Base-by-base conservation (phyloP, 2,797 vertebrate species). In the Onychomys arenicola region DNA sequence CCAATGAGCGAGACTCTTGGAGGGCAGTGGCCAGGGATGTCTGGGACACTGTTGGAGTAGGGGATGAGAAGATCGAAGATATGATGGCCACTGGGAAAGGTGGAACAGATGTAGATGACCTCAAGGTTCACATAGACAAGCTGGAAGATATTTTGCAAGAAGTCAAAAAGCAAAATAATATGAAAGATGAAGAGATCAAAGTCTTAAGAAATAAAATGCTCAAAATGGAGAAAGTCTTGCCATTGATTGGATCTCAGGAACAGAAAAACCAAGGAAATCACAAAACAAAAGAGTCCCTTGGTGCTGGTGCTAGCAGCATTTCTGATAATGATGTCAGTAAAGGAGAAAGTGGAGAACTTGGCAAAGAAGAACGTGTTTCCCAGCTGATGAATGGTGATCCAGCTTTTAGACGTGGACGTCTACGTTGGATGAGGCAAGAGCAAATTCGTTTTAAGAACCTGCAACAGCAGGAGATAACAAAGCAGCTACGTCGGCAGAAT, bases 211-310 rank as follows among this genome's bases (percentile, higher is more conserved):
- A 99, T 98, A 99, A 99, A 98, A 99, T 99, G 99, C 98, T 99
- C 46, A 99, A 99, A 98, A 99, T 99, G 99, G 99, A 99, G 97
- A 99, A 99, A 97, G 99, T 99, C 57, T 98, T 99, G 83, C 99
- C 99, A 0, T 98, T 99, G 81, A 99, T 99, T 95, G 99, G 99
- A 27, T 98, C 98, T 83, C 97, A 98, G 82, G 98, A 99, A 94
- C 98, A 98, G 34, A 99, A 98, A 89, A 91, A 89, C 87, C 98
- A 97, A 90, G 96, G 98, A 3, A 43, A 88, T 6, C 89, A 93
- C 61, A 97, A 93, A 83, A 59, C 78, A 3, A 98, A 97, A 73
- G 98, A 98, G 78, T 92, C 96, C 1, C 80, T 23, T 75, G 96
- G 96, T 78, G 93, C 97, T 19, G 0, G 92, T 16, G 82, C 37